Evolutionary conservation across 2,113 vertebrate genomes (phyloP).

Genomic region (Caranx ignobilis): DNA sequence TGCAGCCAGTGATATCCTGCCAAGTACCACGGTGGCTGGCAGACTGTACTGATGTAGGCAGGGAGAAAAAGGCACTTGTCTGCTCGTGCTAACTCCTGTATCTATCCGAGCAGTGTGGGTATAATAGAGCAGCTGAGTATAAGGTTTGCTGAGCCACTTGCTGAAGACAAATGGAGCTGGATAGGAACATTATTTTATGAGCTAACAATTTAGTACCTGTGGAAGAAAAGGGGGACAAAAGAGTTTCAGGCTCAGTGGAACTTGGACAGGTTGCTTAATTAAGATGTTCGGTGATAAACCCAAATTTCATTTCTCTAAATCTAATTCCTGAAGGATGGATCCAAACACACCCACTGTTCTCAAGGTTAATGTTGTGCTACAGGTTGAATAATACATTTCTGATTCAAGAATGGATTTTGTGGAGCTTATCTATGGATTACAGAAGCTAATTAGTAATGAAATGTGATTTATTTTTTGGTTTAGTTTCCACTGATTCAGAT

Average conservation of each 20-base stretch:
- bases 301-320: slow-evolving; percentile 13
- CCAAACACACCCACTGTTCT: slow-evolving; percentile 13
- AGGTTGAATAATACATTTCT: background rate
- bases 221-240: slow-evolving; percentile 25
- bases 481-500: background rate
- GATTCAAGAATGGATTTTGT: background rate
- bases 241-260: slow-evolving; percentile 23
- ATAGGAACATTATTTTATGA: slow-evolving; percentile 65
- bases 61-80: slow-evolving; percentile 57
- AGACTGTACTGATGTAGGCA: slow-evolving; percentile 55
- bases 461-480: background rate
- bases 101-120: slow-evolving; percentile 63
- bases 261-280: slow-evolving; percentile 46
- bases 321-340: background rate
- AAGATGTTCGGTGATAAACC: slow-evolving; percentile 53
- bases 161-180: slow-evolving; percentile 71
- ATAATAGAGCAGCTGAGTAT: slow-evolving; percentile 58
- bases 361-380: background rate
- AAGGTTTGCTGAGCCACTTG: slow-evolving; percentile 67
- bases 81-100: slow-evolving; percentile 61
- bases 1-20: slow-evolving; percentile 63
- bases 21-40: slow-evolving; percentile 69
- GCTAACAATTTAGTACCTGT: slow-evolving; percentile 50
- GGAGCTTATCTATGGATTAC: background rate
- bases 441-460: background rate